Evolutionary conservation across 1,140 invertebrate genomes (phyloP).

Genomic region (Pogonus chalceus): DNA sequence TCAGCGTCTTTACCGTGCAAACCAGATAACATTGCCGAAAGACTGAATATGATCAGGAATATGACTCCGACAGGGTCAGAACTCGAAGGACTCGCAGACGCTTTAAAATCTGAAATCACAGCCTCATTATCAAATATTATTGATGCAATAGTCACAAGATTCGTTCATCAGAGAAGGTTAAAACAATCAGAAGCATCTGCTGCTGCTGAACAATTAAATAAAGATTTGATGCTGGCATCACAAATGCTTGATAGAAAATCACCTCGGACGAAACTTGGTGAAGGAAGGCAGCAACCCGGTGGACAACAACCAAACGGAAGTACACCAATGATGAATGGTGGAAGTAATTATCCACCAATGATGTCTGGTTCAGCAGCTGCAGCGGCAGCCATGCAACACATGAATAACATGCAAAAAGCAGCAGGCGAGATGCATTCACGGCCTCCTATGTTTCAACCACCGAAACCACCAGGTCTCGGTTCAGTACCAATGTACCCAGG

Average conservation of each 20-base stretch:
- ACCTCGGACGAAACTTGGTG: constrained; percentile 66
- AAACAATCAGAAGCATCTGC: constrained; percentile 67
- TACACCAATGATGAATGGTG: constrained; percentile 22
- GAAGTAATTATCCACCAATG: constrained; percentile 32
- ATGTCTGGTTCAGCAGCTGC: constrained; percentile 27
- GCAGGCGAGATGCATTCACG: constrained; percentile 33
- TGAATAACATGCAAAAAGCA: constrained; percentile 59
- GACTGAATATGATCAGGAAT: constrained; percentile 52
- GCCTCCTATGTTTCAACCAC: constrained; percentile 69
- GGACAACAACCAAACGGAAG: constrained; percentile 34
- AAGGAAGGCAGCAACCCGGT: constrained; percentile 46
- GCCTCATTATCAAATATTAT: constrained; percentile 75
- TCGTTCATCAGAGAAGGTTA: constrained; percentile 67
- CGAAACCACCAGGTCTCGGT: constrained; percentile 60
- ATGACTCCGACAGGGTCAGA: constrained; percentile 56
- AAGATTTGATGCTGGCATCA: constrained; percentile 63
- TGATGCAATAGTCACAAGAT: constrained; percentile 76
- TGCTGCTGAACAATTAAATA: constrained; percentile 69
- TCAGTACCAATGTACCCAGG: constrained; percentile 48
- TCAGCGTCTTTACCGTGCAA: background rate
- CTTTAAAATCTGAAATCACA: constrained; percentile 81
- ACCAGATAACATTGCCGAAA: constrained; percentile 42
- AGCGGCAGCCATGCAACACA: constrained; percentile 37
- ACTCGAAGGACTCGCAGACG: constrained; percentile 76
- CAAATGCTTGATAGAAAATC: constrained; percentile 75